Conservation (phyloP, 2,888 invertebrate genomes). For the Morinoia aosen region DNA sequence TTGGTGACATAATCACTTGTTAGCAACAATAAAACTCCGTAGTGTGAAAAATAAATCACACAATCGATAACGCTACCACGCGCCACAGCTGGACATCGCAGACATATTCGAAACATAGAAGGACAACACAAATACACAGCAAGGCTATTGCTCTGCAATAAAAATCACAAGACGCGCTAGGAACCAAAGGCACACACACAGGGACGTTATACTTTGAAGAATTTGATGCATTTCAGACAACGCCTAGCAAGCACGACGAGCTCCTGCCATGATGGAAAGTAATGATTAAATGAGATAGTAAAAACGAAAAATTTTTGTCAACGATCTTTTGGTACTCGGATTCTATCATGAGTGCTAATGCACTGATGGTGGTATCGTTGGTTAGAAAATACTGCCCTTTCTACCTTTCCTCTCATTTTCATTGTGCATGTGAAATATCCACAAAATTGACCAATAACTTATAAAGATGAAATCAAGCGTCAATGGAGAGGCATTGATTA, state of each 20-base stretch:
- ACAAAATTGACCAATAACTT: no score
- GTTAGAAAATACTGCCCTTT: no score
- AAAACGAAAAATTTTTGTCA: no score
- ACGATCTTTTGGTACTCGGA: no score
- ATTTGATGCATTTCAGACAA: background rate
- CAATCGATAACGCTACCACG: background rate
- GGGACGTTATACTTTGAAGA: slow-evolving; percentile 9
- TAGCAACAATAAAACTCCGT: background rate
- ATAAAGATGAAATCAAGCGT: background rate
- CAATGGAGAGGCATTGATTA: background rate
- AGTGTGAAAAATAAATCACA: background rate
- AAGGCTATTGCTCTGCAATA: slow-evolving; percentile 21
- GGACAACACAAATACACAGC: slow-evolving; percentile 11
- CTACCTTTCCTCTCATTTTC: no score
- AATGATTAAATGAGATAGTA: background rate
- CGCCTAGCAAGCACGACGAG: background rate
- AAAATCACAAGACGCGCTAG: slow-evolving; percentile 26
- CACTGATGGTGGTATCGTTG: no score
- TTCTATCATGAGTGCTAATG: no score
- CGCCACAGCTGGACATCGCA: background rate
- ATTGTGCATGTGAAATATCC: no score
- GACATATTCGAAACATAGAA: background rate
- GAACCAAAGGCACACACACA: slow-evolving; percentile 1
- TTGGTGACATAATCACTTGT: background rate
- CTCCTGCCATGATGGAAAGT: background rate